phyloP scores from a whole-genome alignment of 2,797 vertebrate species.

The Garrulus glandarius region DNA sequence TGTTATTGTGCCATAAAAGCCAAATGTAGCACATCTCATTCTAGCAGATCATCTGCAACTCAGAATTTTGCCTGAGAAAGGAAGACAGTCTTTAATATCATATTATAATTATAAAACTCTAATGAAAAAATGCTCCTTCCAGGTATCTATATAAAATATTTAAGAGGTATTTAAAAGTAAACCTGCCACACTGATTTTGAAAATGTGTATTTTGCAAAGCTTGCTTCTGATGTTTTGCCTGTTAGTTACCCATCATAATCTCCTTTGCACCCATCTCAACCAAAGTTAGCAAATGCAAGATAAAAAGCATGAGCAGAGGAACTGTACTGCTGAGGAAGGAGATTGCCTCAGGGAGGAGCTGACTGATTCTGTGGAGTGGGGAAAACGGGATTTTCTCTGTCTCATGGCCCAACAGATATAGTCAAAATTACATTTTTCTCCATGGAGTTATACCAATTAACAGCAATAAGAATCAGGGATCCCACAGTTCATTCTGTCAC shows the following conservation, averaged over 20 bases:
- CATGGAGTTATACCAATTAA: slow-evolving; percentile 21
- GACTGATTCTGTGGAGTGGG: background rate
- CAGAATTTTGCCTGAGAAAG: background rate
- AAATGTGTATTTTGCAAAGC: background rate
- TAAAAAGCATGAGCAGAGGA: background rate
- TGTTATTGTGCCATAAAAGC: background rate
- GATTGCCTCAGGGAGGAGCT: background rate
- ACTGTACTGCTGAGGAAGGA: background rate
- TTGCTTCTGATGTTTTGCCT: background rate
- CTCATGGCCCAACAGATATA: background rate
- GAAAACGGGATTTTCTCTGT: slow-evolving; percentile 25
- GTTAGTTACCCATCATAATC: background rate
- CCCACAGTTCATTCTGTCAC: background rate
- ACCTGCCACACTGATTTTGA: background rate
- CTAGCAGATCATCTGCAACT: background rate
- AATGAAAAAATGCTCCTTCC: background rate
- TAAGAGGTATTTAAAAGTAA: background rate
- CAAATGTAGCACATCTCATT: background rate
- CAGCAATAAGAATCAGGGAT: background rate
- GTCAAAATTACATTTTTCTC: slow-evolving; percentile 35
- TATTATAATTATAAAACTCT: background rate
- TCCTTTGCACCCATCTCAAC: background rate
- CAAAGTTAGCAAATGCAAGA: background rate
- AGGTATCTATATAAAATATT: background rate
- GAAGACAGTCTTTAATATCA: background rate